phyloP scores from a whole-genome alignment of 2,797 vertebrate species.

The Paramormyrops hopkinsi region DNA sequence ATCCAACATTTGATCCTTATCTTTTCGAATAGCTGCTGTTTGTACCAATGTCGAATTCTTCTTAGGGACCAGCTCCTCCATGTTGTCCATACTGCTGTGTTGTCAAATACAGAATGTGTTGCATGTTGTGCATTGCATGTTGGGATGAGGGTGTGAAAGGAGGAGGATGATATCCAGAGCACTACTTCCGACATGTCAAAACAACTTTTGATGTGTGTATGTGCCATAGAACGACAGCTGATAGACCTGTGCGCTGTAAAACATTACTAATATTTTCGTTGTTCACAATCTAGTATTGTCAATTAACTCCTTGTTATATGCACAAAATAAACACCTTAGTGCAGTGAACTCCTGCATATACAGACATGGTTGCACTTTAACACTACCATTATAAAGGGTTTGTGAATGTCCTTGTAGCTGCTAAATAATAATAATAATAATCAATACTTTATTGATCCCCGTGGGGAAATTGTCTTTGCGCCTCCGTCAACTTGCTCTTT shows the following conservation, averaged over 20 bases:
- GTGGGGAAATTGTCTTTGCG: too few species aligned
- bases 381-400: not conserved
- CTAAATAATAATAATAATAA: too few species aligned
- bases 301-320: not conserved
- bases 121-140: not conserved
- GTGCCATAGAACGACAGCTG: not conserved
- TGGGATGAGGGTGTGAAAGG: not conserved
- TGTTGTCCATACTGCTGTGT: not conserved
- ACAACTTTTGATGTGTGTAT: not conserved
- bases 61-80: not conserved
- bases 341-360: not conserved
- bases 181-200: not conserved
- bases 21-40: not conserved
- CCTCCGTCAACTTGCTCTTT: too few species aligned
- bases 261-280: not conserved
- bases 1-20: not conserved
- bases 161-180: not conserved
- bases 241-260: not conserved
- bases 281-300: not conserved
- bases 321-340: not conserved
- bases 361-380: not conserved
- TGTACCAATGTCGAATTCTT: not conserved
- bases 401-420: not conserved
- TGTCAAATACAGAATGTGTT: not conserved
- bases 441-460: too few species aligned